Evolutionary conservation across 2,113 vertebrate species (phyloP), one percentile per base, ranked within the genome.

Genomic region (Xenotilapia longispinis): DNA sequence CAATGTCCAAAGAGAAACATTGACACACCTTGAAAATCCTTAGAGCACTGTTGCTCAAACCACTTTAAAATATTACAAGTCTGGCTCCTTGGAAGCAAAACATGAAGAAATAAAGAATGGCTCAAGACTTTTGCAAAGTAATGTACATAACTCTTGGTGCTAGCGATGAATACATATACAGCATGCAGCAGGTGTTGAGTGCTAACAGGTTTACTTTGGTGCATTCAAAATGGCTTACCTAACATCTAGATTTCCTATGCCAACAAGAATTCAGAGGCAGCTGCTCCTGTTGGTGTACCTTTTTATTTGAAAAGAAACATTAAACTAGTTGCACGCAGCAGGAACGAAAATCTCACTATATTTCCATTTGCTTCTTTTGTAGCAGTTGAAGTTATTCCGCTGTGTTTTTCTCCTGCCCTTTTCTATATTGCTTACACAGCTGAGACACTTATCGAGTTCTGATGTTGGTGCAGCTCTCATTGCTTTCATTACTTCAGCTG

Each of bases 401-500:
- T 5, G 28, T 57, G 36, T 84, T 53, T 42, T 42, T 28, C 15
- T 70, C 45, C 10, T 78, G 45, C 17, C 45, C 47, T 83, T 53
- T 79, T 60, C 63, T 54, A 14, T 23, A n/a, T 23, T 80, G 49
- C 80, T 88, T 80, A 79, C 73, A 53, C 53, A 81, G 70, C 84
- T 45, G 65, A 73, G 53, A 65, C 15, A 7, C 36, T 89, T 87
- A 79, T 58, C 2, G 6, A 40, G 73, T 26, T 78, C 19, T 86
- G 33, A 81, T 87, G 83, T 42, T 85, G 82, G 75, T 88, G 68
- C 47, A 70, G 49, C 78, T 70, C 42, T 70, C 21, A n/a, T 70
- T 80, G 85, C 80, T 51, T 70, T 81, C 54, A 91, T 90, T 89
- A 63, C 89, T 88, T 84, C 58, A 38, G 53, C 54, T 81, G 84